Conservation (phyloP, 1,140 invertebrate species). For the Aphelinus certus region DNA sequence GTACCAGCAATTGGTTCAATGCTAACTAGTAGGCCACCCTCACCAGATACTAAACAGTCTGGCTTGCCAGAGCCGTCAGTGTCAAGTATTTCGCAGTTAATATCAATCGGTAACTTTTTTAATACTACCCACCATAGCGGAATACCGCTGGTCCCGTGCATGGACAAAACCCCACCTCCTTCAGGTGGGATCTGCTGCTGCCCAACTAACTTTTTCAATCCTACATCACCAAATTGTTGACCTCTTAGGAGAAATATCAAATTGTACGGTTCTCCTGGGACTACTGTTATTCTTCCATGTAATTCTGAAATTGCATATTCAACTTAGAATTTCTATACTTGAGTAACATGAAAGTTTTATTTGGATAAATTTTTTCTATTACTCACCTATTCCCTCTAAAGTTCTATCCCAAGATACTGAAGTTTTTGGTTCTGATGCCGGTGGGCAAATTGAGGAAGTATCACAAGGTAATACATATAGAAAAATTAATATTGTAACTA, state of each 20-base stretch:
- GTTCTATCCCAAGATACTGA: slow-evolving; percentile 73
- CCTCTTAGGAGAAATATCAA: slow-evolving; percentile 76
- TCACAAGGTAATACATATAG: slow-evolving; percentile 80
- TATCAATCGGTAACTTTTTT: slow-evolving; percentile 72
- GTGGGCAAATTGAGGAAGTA: slow-evolving; percentile 70
- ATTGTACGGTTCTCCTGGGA: slow-evolving; percentile 72
- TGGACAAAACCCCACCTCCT: slow-evolving; percentile 63
- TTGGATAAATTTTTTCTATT: not conserved
- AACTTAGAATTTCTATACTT: slow-evolving; percentile 19
- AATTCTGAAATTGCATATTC: slow-evolving; percentile 65
- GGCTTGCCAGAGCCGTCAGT: slow-evolving; percentile 74
- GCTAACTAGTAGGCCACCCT: slow-evolving; percentile 73
- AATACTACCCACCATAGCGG: slow-evolving; percentile 71
- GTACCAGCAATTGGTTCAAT: slow-evolving; percentile 76
- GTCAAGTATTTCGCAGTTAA: slow-evolving; percentile 78
- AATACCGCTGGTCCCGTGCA: slow-evolving; percentile 67
- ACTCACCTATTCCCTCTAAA: slow-evolving; percentile 73
- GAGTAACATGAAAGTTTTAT: slow-evolving; percentile 22
- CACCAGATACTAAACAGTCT: slow-evolving; percentile 78
- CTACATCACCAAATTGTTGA: slow-evolving; percentile 64
- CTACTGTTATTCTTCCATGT: slow-evolving; percentile 75
- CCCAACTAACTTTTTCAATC: slow-evolving; percentile 64
- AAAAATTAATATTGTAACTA: slow-evolving; percentile 76
- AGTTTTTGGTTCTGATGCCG: slow-evolving; percentile 67
- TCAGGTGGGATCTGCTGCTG: slow-evolving; percentile 58